Percentiles rank a stretch among this genome's conserved stretches.
These are phyloP conservation scores for Amphipoea lucens DNA, from an alignment of 2,888 invertebrate species.

Conservation along the genomic window DNA sequence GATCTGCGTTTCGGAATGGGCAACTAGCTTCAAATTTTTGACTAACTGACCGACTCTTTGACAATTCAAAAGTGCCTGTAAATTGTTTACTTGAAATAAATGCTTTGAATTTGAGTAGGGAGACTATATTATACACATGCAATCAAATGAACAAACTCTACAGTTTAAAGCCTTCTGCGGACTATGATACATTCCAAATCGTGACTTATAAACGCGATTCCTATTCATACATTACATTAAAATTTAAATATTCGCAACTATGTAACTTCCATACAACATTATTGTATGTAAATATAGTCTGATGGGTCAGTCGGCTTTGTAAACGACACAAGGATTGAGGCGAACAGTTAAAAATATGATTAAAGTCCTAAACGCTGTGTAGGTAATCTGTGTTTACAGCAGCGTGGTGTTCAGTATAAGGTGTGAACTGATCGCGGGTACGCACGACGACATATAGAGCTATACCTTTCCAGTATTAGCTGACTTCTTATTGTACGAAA, in stretches of 20 bases:
- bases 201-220: constrained; percentile 47
- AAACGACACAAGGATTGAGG: constrained; percentile 59
- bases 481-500: too few relatives aligned
- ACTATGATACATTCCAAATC: constrained; percentile 33
- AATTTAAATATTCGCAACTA: constrained; percentile 28
- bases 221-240: constrained; percentile 36
- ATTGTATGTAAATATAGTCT: constrained; percentile 49
- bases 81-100: too few relatives aligned
- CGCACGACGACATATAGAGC: neutral
- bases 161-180: constrained; percentile 4
- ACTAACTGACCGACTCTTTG: too few relatives aligned
- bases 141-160: constrained; percentile 1
- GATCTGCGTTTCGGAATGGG: too few relatives aligned
- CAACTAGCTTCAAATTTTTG: too few relatives aligned
- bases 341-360: constrained; percentile 62
- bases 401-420: neutral
- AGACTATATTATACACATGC: neutral
- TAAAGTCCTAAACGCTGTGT: constrained; percentile 31
- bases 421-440: constrained; percentile 15
- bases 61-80: too few relatives aligned
- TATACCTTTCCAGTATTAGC: too few relatives aligned
- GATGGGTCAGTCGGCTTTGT: constrained; percentile 59
- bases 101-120: neutral
- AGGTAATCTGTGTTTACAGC: constrained; percentile 46
- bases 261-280: constrained; percentile 33